phyloP scores from a whole-genome alignment of 2,113 vertebrate genomes.

The human (Homo sapiens) region GRCh38 chr1:93136001-93136500 shows the following conservation, averaged over 20 bases:
- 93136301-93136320: conserved; percentile 7
- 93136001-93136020: conserved; percentile 20
- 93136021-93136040: conserved; percentile 17
- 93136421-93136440: conserved; percentile 45
- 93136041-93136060: neutral
- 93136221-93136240: conserved; percentile 20
- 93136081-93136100: neutral
- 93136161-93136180: conserved; percentile 17
- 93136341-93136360: neutral
- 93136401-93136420: neutral
- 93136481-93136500: neutral
- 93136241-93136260: conserved; percentile 1
- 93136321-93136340: conserved; percentile 16
- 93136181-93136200: neutral
- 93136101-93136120: conserved; percentile 21
- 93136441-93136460: conserved; percentile 46
- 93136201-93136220: conserved; percentile 3
- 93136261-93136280: neutral
- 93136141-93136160: neutral
- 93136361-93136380: neutral
- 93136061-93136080: neutral
- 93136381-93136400: conserved; percentile 15
- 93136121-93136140: neutral
- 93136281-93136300: conserved; percentile 8
- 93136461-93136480: neutral